Conservation (phyloP, 2,113 vertebrate species). For the Bubo scandiacus region DNA sequence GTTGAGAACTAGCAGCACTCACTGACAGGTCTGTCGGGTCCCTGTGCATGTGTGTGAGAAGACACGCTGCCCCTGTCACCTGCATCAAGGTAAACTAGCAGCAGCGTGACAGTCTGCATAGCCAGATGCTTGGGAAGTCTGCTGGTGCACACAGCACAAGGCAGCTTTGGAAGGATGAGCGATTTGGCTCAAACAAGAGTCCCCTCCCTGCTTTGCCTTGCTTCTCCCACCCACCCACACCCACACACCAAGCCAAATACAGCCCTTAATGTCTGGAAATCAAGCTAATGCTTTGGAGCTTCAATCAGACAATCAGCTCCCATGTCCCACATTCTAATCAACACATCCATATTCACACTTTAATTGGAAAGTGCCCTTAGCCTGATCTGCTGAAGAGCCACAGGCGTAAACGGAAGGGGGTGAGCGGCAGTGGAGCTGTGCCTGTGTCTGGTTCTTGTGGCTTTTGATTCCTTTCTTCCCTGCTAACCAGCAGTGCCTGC, state of each 20-base stretch:
- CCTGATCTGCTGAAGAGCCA: background rate
- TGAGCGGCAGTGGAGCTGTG: background rate
- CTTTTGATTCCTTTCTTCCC: background rate
- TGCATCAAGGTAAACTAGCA: background rate
- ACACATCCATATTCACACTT: constrained; percentile 56
- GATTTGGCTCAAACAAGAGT: background rate
- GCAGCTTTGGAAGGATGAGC: constrained; percentile 24
- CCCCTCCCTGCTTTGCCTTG: constrained; percentile 30
- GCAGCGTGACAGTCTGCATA: background rate
- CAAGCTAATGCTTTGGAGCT: constrained; percentile 39
- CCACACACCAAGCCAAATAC: constrained; percentile 47
- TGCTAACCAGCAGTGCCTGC: background rate
- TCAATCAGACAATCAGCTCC: constrained; percentile 60
- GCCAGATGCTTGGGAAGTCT: background rate
- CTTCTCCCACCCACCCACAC: constrained; percentile 52
- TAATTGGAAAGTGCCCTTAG: constrained; percentile 28
- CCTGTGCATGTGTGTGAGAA: background rate
- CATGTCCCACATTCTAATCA: constrained; percentile 63
- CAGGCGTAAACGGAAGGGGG: background rate
- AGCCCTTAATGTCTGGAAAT: constrained; percentile 48
- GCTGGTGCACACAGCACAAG: background rate
- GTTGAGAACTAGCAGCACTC: background rate
- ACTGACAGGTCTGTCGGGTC: background rate
- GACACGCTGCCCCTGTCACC: background rate
- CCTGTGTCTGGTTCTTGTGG: background rate